Conservation (phyloP, 2,113 vertebrate species). For the Lophius piscatorius region DNA sequence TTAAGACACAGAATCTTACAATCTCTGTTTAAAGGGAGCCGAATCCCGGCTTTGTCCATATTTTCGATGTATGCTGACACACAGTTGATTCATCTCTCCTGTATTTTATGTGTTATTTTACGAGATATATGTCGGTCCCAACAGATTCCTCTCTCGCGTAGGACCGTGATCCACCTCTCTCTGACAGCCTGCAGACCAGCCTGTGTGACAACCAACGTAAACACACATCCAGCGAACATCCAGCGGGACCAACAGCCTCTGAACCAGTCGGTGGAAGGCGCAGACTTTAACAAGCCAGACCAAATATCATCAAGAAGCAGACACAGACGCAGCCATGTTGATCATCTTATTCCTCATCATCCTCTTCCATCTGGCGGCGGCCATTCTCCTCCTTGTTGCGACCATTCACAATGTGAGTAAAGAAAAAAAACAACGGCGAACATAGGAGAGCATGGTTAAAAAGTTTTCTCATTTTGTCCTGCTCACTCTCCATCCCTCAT, state of each 20-base stretch:
- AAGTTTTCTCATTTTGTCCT: background rate
- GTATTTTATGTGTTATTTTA: constrained; percentile 18
- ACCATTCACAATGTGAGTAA: constrained; percentile 81
- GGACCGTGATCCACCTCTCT: constrained; percentile 13
- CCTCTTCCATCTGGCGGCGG: constrained; percentile 79
- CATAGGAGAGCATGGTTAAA: background rate
- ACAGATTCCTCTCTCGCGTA: constrained; percentile 26
- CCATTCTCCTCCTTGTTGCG: constrained; percentile 76
- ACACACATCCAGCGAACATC: constrained; percentile 14
- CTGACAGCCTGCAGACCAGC: constrained; percentile 10
- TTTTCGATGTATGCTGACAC: background rate
- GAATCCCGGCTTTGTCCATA: too few species aligned
- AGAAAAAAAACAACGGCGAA: background rate
- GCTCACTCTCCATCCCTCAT: background rate
- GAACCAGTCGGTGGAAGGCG: background rate
- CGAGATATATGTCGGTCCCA: background rate
- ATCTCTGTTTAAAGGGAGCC: too few species aligned
- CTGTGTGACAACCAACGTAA: constrained; percentile 5
- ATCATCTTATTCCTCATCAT: constrained; percentile 81
- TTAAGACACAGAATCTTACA: too few species aligned
- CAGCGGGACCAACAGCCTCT: background rate
- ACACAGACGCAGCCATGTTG: constrained; percentile 74
- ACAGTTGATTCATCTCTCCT: background rate
- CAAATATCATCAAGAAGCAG: background rate
- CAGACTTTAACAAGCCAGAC: background rate